Base-by-base conservation (phyloP, 2,888 invertebrate species). In the Drepanosiphum platanoidis region DNA sequence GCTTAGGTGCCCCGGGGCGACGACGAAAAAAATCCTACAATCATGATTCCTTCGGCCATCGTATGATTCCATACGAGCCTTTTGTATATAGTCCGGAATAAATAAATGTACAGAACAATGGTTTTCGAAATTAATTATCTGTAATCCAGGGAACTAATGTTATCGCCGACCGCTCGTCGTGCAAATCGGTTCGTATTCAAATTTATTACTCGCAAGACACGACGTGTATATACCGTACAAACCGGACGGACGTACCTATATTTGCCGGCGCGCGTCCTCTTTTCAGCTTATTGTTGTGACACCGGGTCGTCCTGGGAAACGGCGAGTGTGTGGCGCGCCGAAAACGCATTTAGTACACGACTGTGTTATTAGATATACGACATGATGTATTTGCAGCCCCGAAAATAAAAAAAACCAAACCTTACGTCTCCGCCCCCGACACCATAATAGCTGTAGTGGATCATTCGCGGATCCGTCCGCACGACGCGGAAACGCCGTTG, bases 221-320 rank as follows among this genome's bases (percentile, higher is more conserved):
- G 46, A 13, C 11, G 18, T 3, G 11, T 52, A 42, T 42, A 42
- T 11, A 42, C 42, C 42, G 52, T 42, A 58, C 0, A n/a, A 8
- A n/a, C 58, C n/a, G 58, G 58, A 58, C n/a, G 58, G 61, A n/a
- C 61, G 61, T 52, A 52, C 52, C 52, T 22, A 22, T 42, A 52
- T 3, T 8, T 27, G 61, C 27, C 27, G 9, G n/a, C 9, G 61
- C 18, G 27, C 9, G 3, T 30, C 1, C 27, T 77, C 15, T n/a
- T 58, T 77, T 7, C 36, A 36, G 15, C 18, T 36, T 61, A 52
- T 80, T 80, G 80, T 70, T 80, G 70, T 70, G 66, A 58, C 58
- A 34, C 70, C 80, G 32, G 58, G 80, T 80, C 80, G 80, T 68
- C 70, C 80, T n/a, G 70, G 70, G 80, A 70, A 70, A 68, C 80